Base-by-base conservation (phyloP, 2,113 vertebrate genomes). In the Hippocampus comes region DNA sequence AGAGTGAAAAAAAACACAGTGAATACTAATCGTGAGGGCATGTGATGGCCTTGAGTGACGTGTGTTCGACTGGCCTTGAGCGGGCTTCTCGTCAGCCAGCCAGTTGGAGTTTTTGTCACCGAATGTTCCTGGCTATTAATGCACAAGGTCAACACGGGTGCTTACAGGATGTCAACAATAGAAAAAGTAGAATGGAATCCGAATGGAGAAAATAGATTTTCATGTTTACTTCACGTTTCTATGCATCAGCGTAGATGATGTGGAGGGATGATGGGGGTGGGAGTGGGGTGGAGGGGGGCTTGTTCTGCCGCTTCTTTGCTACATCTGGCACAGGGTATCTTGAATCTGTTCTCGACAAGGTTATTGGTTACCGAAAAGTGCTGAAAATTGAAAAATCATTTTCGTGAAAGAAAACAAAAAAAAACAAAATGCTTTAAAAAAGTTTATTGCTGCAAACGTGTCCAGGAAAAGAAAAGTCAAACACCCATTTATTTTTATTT, bases 1-100 rank as follows among this genome's bases (percentile, higher is more conserved):
- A 25, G n/a, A 25, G 15, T 27, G 64, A 66, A 66, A 38, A 38
- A 27, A 38, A 48, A 48, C 64, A 66, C 42, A 27, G 42, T 66
- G 64, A 66, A 66, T 66, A 66, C 64, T 66, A 46, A 66, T 66
- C 43, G 48, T 66, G 9, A 48, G 42, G 5, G 5, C 63, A 65
- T 65, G 63, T 15, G 63, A 65, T 42, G n/a, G 38, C 63, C 42
- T 60, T 60, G 57, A 34, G 59, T 61, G 59, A 61, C 59, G 17
- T 20, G 27, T 20, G 59, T 20, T 61, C 5, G 7, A 15, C 27
- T 6, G 15, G 30, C 59, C 59, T 61, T 61, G 59, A 30, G 42
- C 42, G 7, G 42, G n/a, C 43, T 18, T 48, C 42, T 46, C 23
- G 18, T 60, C 57, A 30, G 27, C 57, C 9, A 30, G 57, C 57